phyloP scores from a whole-genome alignment of 2,888 invertebrate species.

The Patella depressa region DNA sequence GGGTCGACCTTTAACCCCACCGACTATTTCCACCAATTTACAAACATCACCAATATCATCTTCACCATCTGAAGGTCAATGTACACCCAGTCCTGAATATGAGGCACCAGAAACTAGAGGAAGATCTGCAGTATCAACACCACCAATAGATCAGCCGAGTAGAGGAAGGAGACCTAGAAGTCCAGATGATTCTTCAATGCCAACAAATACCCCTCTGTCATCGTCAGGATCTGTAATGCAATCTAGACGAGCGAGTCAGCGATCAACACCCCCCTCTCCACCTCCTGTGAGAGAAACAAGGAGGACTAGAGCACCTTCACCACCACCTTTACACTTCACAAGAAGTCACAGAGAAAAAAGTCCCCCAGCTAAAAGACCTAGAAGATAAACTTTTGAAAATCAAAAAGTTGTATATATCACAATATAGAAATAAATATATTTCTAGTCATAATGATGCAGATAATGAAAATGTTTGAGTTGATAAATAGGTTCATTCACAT shows the following conservation, averaged over 20 bases:
- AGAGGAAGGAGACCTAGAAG: conserved; percentile 14
- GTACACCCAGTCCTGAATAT: background rate
- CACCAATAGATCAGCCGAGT: background rate
- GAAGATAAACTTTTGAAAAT: conserved; percentile 8
- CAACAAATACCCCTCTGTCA: background rate
- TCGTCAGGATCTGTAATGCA: background rate
- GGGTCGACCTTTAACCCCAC: conserved; percentile 1
- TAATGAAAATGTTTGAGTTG: no score
- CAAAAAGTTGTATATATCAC: no score
- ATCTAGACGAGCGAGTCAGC: conserved; percentile 22
- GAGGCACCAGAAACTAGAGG: background rate
- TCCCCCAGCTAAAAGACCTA: conserved; percentile 29
- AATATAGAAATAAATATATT: no score
- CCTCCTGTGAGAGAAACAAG: conserved; percentile 32
- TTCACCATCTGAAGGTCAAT: background rate
- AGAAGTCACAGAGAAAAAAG: conserved; percentile 30
- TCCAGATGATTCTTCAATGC: background rate
- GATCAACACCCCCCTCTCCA: conserved; percentile 35
- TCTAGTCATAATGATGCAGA: no score
- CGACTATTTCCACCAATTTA: background rate
- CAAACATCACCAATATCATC: conserved; percentile 5
- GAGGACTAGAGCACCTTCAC: conserved; percentile 23
- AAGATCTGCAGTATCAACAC: background rate
- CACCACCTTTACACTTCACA: conserved; percentile 21
- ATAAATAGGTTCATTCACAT: no score